Percentiles rank a stretch among this genome's conserved stretches.
Conservation (phyloP, 2,113 vertebrate species). For the Corvus hawaiiensis region DNA sequence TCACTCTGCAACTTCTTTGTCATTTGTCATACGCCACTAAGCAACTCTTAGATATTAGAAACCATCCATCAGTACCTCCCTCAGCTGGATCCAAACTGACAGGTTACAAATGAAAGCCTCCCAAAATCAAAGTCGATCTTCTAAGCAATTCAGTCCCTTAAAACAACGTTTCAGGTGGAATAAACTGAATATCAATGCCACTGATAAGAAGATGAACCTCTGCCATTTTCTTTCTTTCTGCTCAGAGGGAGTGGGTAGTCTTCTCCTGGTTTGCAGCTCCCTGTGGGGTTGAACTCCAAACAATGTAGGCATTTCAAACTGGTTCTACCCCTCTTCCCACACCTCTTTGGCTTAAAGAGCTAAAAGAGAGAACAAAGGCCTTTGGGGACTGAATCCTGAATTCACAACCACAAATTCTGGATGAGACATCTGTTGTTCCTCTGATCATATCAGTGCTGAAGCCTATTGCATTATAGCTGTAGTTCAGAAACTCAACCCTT, state of each 20-base stretch:
- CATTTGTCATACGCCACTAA: slow-evolving; percentile 38
- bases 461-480: not conserved
- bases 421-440: not conserved
- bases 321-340: not conserved
- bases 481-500: not conserved
- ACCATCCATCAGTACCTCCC: slow-evolving; percentile 40
- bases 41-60: slow-evolving; percentile 39
- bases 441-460: not conserved
- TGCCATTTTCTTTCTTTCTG: not conserved
- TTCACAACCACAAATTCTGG: not conserved
- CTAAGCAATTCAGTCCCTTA: not conserved
- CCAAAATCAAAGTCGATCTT: slow-evolving; percentile 56
- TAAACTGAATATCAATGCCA: slow-evolving; percentile 20
- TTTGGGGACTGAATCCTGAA: not conserved
- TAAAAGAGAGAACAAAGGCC: not conserved
- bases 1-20: slow-evolving; percentile 28
- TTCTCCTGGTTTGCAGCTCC: not conserved
- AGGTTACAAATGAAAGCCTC: slow-evolving; percentile 49
- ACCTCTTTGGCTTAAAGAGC: not conserved
- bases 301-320: not conserved
- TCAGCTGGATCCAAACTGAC: slow-evolving; percentile 40
- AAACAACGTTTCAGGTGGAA: not conserved
- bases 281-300: not conserved
- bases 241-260: not conserved
- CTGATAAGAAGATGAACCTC: not conserved